Evolutionary conservation across 2,113 vertebrate genomes (phyloP), one percentile per base, ranked within the genome.

Genomic region (Nerophis ophidion): DNA sequence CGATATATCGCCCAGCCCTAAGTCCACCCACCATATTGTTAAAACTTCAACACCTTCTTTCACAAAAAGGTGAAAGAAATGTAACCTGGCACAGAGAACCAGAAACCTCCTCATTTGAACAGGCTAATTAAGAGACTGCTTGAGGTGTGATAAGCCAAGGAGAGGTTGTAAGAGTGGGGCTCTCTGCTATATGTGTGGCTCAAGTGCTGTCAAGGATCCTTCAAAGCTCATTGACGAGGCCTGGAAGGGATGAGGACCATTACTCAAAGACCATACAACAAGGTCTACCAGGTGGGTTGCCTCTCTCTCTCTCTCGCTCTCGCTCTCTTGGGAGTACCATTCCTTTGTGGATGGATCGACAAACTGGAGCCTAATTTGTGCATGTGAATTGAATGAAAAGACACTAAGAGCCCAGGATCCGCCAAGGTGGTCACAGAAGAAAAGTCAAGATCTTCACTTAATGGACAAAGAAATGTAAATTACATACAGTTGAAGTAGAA

Each of bases 91-190:
- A 34, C 48, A 67, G 40, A 79, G 60, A 75, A 74, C 61, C 56
- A 73, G 57, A 76, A 75, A 71, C 42, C 50, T 65, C 64, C 78
- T 81, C 74, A 87, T 87, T 7, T 85, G 74, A 76, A 75, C 57
- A 70, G 76, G 65, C 71, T 82, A 81, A 82, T 87, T 74, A 82
- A 84, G 71, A 76, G 74, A 84, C 58, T 63, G 71, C 77, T 79
- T 74, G 63, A 60, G 70, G 81, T 17, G 48, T 69, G 66, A 79
- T 36, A 65, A 63, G 71, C 50, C 61, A 60, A 73, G 54, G 53
- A 74, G 70, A 56, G 71, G 60, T 67, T 47, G 72, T 56, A 72
- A 83, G 76, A 71, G 75, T 71, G 68, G 71, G 57, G 64, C 8
- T 57, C 73, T 72, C 65, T 74, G 60, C 53, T 68, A 47, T 46